Evolutionary conservation across 1,140 invertebrate genomes (phyloP).

Genomic region (Trypoxylus dichotomus): DNA sequence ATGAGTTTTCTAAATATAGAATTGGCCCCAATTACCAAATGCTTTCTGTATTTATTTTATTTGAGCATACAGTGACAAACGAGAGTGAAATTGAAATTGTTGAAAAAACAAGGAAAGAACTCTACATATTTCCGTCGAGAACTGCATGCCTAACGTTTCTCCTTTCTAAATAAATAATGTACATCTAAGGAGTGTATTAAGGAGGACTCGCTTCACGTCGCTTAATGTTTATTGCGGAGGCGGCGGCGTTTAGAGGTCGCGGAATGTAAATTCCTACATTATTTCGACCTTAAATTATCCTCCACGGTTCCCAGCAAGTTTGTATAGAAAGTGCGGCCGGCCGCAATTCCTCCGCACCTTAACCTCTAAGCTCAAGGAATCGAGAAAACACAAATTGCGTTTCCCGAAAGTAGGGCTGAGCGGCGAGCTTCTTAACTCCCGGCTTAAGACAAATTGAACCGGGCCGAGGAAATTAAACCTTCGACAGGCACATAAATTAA

Average conservation of each 20-base stretch:
- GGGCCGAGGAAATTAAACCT: background rate
- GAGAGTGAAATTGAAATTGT: no score
- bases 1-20: no score
- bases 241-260: background rate
- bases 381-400: background rate
- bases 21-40: no score
- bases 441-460: background rate
- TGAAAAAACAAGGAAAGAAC: no score
- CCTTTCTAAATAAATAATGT: background rate
- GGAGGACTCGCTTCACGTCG: background rate
- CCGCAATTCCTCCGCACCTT: background rate
- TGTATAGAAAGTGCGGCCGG: background rate
- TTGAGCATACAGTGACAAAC: no score
- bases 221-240: background rate
- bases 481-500: background rate
- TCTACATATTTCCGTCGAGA: no score
- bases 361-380: background rate
- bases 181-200: background rate
- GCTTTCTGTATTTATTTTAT: no score
- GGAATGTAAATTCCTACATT: constrained; percentile 3
- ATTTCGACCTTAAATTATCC: background rate
- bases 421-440: background rate
- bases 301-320: background rate
- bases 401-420: background rate
- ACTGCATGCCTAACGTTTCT: background rate